Evolutionary conservation across 1,140 invertebrate genomes (phyloP), one percentile per base, ranked within the genome.

Genomic region (Thereuonema tuberculata): DNA sequence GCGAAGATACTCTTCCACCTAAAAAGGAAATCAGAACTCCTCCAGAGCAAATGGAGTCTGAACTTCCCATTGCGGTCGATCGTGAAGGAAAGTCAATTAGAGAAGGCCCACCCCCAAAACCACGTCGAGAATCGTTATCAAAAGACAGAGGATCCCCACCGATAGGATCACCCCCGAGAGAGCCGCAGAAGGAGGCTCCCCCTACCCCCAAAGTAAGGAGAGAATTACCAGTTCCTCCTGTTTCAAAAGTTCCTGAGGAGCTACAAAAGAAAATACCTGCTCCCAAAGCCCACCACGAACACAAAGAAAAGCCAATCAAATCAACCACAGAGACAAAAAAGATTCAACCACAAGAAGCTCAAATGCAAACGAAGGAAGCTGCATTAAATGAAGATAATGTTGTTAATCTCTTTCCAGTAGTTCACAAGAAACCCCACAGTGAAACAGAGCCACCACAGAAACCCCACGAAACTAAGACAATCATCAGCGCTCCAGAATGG

Each of bases 211-310:
- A 55, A 29, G 25, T 29, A 17, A 3, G 53, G 12, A 14, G 53
- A 9, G 53, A 55, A 55, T 28, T 55, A 28, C 53, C 53, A 28
- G 53, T 55, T 3, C 53, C 53, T n/a, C n/a, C n/a, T n/a, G n/a
- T n/a, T n/a, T n/a, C n/a, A n/a, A n/a, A n/a, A n/a, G n/a, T n/a
- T n/a, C n/a, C 37, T 43, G 37, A 43, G 9, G 37, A 43, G n/a
- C 5, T 5, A 20, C 9, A 43, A 43, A 9, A n/a, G 9, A 50
- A 50, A 24, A 5, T 20, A 21, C 21, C 48, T 5, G 5, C 48
- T 9, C 48, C 48, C 21, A 50, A 50, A 20, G 5, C 48, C 21
- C 48, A 20, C n/a, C n/a, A n/a, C n/a, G n/a, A n/a, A n/a, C n/a
- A n/a, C n/a, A n/a, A n/a, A n/a, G n/a, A 12, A 43, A 43, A 43